Evolutionary conservation across 2,888 invertebrate genomes (phyloP).

Genomic region (Orchestes rusci): DNA sequence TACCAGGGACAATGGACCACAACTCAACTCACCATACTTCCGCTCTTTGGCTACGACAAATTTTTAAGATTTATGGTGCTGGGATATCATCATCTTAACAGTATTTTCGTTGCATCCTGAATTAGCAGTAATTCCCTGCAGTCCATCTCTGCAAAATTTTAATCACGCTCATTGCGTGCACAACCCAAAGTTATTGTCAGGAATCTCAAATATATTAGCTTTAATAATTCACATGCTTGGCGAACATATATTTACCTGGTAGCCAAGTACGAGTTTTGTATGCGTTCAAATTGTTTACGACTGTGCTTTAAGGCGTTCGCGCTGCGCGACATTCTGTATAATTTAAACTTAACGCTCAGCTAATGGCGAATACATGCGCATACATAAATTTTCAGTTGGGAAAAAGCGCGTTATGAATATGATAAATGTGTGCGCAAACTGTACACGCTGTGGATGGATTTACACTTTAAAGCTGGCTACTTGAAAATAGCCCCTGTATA

Average conservation of each 20-base stretch:
- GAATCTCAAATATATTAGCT: conserved; percentile 37
- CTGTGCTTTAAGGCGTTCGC: conserved; percentile 33
- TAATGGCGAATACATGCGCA: conserved; percentile 18
- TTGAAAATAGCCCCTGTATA: too few species aligned
- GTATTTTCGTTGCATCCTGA: too few species aligned
- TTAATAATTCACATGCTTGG: conserved; percentile 40
- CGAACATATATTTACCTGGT: conserved; percentile 40
- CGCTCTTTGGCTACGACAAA: too few species aligned
- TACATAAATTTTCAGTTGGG: conserved; percentile 14
- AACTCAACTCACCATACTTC: too few species aligned
- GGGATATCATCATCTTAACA: too few species aligned
- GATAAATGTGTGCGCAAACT: conserved; percentile 13
- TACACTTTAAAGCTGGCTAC: too few species aligned
- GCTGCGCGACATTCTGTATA: conserved; percentile 32
- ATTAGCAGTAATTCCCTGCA: too few species aligned
- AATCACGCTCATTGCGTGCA: conserved; percentile 38
- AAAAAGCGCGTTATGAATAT: conserved; percentile 10
- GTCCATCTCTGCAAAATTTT: too few species aligned
- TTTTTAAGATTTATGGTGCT: too few species aligned
- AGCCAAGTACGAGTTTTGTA: conserved; percentile 40
- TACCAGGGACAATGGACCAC: too few species aligned
- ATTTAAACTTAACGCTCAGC: conserved; percentile 18
- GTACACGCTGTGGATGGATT: too few species aligned
- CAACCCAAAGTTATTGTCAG: conserved; percentile 35
- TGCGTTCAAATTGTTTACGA: conserved; percentile 37